A percentile compares a stretch with the other conserved stretches of the same genome.
These are phyloP conservation scores for Scotopteryx bipunctaria DNA, from an alignment of 2,888 invertebrate species.

Conservation along the genomic window DNA sequence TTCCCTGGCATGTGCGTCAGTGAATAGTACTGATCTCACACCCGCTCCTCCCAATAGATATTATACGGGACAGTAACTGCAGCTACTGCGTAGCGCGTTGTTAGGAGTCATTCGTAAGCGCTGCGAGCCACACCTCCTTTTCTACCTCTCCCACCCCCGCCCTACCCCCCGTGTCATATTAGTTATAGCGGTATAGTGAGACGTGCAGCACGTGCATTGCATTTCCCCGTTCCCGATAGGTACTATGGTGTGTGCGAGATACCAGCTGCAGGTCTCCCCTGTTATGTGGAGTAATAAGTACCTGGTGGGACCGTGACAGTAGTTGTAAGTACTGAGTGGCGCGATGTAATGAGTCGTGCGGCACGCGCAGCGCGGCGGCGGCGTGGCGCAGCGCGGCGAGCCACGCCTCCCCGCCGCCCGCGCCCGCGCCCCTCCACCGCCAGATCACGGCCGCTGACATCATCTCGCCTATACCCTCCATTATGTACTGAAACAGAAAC, in stretches of 20 bases:
- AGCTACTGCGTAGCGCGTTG: constrained; percentile 33
- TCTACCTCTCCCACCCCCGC: no score
- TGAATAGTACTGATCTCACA: no score
- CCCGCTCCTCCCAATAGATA: no score
- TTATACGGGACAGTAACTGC: constrained; percentile 28
- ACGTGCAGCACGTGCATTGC: constrained; percentile 66
- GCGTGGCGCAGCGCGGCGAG: constrained; percentile 70
- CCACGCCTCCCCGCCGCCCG: constrained; percentile 42
- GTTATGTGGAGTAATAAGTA: no score
- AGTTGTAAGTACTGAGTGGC: constrained; percentile 95
- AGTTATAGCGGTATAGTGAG: constrained; percentile 90
- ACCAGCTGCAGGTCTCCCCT: no score
- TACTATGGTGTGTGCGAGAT: no score
- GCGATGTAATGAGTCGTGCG: constrained; percentile 87
- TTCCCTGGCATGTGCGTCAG: no score
- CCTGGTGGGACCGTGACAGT: constrained; percentile 91
- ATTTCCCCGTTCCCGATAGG: no score
- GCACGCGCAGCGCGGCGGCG: constrained; percentile 69
- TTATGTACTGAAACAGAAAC: constrained; percentile 89
- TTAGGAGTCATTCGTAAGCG: no score
- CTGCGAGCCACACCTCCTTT: no score
- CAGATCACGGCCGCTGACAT: constrained; percentile 87
- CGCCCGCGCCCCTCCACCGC: constrained; percentile 58
- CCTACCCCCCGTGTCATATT: no score
- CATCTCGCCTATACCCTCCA: constrained; percentile 94